Evolutionary conservation across 2,113 vertebrate species (phyloP).

Genomic region (Cyanoderma ruficeps): DNA sequence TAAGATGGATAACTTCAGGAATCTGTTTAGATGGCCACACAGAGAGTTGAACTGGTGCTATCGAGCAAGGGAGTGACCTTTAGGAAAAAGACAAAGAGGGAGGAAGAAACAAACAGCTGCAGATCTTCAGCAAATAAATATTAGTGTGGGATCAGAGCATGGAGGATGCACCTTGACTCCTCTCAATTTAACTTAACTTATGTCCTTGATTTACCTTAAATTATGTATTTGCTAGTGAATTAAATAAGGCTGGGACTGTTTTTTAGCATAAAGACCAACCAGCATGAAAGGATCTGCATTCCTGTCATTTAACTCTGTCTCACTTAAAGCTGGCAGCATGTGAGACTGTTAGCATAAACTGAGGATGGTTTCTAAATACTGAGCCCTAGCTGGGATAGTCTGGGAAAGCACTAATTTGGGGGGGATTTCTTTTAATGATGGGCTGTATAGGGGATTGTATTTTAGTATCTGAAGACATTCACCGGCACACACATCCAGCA

Average conservation of each 20-base stretch:
- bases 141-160: neutral
- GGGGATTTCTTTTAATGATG: neutral
- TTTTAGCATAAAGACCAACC: neutral
- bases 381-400: neutral
- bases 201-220: neutral
- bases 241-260: neutral
- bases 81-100: neutral
- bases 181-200: neutral
- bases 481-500: neutral
- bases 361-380: neutral
- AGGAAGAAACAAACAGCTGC: conserved; percentile 25
- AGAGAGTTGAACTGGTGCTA: neutral
- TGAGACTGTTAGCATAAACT: neutral
- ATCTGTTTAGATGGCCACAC: neutral
- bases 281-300: neutral
- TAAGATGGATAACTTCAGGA: neutral
- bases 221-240: neutral
- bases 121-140: neutral
- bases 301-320: neutral
- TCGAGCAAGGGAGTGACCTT: neutral
- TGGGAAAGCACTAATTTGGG: neutral
- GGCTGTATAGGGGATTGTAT: neutral
- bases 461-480: neutral
- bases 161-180: neutral
- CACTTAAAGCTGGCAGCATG: neutral